A percentile compares a stretch with the other conserved stretches of the same genome.
Evolutionary conservation across 37 sponge, comb jelly and placozoan genomes (phyloP).

Genomic region (Crambe crambe): DNA sequence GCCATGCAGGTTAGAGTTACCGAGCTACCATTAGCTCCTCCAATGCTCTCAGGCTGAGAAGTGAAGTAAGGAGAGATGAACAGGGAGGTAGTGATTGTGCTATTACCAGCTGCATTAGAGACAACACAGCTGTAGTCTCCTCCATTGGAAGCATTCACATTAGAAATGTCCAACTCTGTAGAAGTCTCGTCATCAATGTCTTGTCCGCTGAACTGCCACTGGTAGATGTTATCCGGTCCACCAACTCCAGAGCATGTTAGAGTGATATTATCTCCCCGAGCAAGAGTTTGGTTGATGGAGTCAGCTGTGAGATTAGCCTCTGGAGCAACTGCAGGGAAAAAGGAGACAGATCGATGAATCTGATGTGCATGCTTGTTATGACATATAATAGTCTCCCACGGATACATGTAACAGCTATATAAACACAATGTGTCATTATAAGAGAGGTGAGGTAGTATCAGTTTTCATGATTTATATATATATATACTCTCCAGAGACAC

Average conservation of each 20-base stretch:
- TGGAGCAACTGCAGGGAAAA: no score
- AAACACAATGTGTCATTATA: no score
- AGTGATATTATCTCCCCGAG: not conserved
- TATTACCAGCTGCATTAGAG: slow-evolving; percentile 60
- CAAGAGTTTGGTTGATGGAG: no score
- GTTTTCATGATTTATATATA: no score
- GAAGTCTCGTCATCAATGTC: not conserved
- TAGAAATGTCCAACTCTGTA: not conserved
- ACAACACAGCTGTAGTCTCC: no score
- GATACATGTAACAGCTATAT: no score
- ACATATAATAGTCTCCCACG: no score
- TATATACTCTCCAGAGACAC: no score
- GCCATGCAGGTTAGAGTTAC: slow-evolving; percentile 3
- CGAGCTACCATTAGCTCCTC: not conserved
- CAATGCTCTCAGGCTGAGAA: not conserved
- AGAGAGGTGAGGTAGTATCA: no score
- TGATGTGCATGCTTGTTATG: no score
- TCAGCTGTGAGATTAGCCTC: no score
- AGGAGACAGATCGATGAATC: no score
- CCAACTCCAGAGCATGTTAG: slow-evolving; percentile 54
- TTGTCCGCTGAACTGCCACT: slow-evolving; percentile 38
- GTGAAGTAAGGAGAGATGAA: not conserved
- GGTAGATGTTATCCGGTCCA: slow-evolving; percentile 30
- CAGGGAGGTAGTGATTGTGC: not conserved
- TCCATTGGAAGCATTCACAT: slow-evolving; percentile 43